A percentile compares a stretch with the other conserved stretches of the same genome.
Evolutionary conservation across 2,113 vertebrate species (phyloP).

Genomic region (Podarcis raffonei): DNA sequence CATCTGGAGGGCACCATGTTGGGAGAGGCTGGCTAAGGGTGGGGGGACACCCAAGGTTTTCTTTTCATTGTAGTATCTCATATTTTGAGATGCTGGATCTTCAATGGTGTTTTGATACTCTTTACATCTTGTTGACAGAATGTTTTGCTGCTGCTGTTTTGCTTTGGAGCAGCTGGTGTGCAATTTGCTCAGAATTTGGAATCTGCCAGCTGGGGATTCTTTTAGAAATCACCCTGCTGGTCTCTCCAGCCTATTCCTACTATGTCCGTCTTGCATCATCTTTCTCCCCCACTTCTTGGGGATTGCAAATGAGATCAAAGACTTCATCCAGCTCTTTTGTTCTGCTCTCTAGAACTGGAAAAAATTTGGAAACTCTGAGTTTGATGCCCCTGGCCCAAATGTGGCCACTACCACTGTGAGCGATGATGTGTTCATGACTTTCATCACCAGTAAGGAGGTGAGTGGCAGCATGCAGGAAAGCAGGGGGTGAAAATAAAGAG

Average conservation of each 20-base stretch:
- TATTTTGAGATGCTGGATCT: not conserved
- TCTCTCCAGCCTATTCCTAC: not conserved
- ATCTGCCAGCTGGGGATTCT: not conserved
- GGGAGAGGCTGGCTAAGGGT: not conserved
- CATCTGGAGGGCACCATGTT: too few relatives aligned
- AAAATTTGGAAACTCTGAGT: constrained; percentile 95
- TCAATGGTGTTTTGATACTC: not conserved
- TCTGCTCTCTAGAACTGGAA: constrained; percentile 88
- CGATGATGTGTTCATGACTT: constrained; percentile 96
- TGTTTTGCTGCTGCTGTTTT: not conserved
- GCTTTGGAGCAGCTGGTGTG: not conserved
- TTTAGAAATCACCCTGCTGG: not conserved
- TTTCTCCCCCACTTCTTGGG: not conserved
- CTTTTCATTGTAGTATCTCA: not conserved
- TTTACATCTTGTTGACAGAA: not conserved
- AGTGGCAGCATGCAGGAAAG: not conserved
- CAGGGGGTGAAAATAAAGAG: accelerated
- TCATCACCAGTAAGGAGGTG: constrained; percentile 97
- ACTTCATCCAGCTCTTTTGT: not conserved
- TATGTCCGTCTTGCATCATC: too few relatives aligned
- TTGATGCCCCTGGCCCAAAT: constrained; percentile 88
- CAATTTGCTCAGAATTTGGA: not conserved
- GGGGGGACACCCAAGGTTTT: not conserved
- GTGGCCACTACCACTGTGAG: constrained; percentile 96
- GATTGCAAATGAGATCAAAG: not conserved